phyloP scores from a whole-genome alignment of 2,888 invertebrate genomes.

The Zhuqinia jingwanae region DNA sequence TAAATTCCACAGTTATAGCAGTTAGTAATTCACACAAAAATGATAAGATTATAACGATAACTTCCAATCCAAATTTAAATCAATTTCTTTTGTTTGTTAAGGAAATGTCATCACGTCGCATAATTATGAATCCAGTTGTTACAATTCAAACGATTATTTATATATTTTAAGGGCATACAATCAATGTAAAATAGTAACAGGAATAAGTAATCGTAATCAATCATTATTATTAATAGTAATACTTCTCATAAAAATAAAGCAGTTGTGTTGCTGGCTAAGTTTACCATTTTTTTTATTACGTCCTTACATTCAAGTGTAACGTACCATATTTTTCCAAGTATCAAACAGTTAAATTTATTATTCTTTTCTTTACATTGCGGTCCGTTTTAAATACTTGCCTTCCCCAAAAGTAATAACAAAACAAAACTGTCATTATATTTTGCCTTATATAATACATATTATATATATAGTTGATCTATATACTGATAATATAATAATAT shows the following conservation, averaged over 20 bases:
- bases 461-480: neutral
- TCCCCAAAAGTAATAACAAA: neutral
- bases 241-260: constrained; percentile 18
- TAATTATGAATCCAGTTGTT: neutral
- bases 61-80: no score
- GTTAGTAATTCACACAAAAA: no score
- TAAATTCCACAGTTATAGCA: no score
- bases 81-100: no score
- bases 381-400: neutral
- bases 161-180: neutral
- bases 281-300: neutral
- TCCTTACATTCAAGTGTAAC: neutral
- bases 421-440: neutral
- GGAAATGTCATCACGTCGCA: neutral
- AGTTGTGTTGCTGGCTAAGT: neutral
- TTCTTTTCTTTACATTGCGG: neutral
- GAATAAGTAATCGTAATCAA: neutral
- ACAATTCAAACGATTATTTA: neutral
- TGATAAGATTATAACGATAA: no score
- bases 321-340: neutral
- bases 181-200: neutral
- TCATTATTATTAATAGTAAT: neutral
- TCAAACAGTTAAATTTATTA: neutral
- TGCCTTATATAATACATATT: neutral
- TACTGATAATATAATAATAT: neutral